Conservation (phyloP, 2,888 invertebrate species). For the Lissocephala sabroskyi region DNA sequence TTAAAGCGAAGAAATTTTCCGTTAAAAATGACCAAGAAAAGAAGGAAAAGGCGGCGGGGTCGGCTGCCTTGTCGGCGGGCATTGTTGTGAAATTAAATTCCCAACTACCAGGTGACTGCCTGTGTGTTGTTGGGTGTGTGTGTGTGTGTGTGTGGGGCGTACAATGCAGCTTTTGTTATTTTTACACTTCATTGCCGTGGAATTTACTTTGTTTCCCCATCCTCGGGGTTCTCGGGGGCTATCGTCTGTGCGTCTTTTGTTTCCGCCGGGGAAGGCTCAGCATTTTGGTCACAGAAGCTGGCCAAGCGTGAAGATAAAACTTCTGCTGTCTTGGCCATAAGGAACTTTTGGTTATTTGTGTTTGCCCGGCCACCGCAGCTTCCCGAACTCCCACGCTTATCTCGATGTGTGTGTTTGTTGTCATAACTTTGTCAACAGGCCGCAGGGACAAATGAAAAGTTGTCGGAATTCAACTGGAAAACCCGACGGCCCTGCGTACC, state of each 20-base stretch:
- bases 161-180: constrained; percentile 53
- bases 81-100: constrained; percentile 62
- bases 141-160: neutral
- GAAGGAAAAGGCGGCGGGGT: neutral
- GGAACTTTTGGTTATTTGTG: constrained; percentile 35
- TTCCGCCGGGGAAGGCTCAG: constrained; percentile 34
- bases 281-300: constrained; percentile 36
- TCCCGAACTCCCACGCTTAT: neutral
- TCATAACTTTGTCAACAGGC: constrained; percentile 37
- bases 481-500: constrained; percentile 19
- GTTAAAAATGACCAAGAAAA: neutral
- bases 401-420: constrained; percentile 28
- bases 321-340: constrained; percentile 34
- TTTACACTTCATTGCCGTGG: constrained; percentile 62
- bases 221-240: too few relatives aligned
- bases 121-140: constrained; percentile 9
- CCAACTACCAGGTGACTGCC: constrained; percentile 33
- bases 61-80: constrained; percentile 15
- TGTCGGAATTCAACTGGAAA: constrained; percentile 44
- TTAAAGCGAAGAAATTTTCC: constrained; percentile 34
- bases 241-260: constrained; percentile 27
- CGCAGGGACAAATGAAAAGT: constrained; percentile 41
- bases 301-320: constrained; percentile 63
- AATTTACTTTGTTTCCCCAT: constrained; percentile 63
- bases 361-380: constrained; percentile 2